Evolutionary conservation across 2,113 vertebrate genomes (phyloP), one percentile per base, ranked within the genome.

Genomic region (Panthera tigris): DNA sequence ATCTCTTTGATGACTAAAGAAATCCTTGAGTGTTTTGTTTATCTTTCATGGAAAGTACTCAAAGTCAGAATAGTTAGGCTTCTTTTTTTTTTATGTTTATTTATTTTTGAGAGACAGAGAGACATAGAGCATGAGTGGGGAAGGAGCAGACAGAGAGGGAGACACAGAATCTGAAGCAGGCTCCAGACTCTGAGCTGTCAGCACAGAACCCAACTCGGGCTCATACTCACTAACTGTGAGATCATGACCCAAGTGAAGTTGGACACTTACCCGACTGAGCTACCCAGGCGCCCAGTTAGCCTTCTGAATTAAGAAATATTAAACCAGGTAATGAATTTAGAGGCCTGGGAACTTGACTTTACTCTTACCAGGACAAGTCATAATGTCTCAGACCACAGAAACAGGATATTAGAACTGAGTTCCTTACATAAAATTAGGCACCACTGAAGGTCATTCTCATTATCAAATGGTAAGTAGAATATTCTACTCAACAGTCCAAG

Each of bases 1-100:
- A 9, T 66, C 39, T 93, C 25, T 83, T 93, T 91, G 45, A 74
- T 39, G 27, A 18, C 52, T 79, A 79, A 93, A 96, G 50, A 88
- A 66, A 96, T 83, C n/a, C 68, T 93, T 68, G 66, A 91, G 52
- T 83, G 29, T 87, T 86, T 87, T 93, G 68, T 55, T 95, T 78
- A 57, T 19, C 48, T 94, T 90, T 83, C 36, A 39, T 66, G 36
- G 6, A 73, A 41, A 87, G 36, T 78, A 79, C 52, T 73, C 41
- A 90, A 50, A 78, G 31, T 79, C 41, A 48, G 45, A 94, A 90
- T n/a, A 50, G 25, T 52, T 57, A 66, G 19, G 71, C 4, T 86
- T 92, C 29, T 50, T 45, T 45, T 45, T 45, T 39, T 45, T 45
- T 45, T 45, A 45, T 45, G 41, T 45, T 45, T 45, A 45, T 45